A percentile compares a stretch with the other conserved stretches of the same genome.
These are phyloP conservation scores for Pterocles orientalis DNA, from an alignment of 2,113 vertebrate genomes.

Conservation along the genomic window DNA sequence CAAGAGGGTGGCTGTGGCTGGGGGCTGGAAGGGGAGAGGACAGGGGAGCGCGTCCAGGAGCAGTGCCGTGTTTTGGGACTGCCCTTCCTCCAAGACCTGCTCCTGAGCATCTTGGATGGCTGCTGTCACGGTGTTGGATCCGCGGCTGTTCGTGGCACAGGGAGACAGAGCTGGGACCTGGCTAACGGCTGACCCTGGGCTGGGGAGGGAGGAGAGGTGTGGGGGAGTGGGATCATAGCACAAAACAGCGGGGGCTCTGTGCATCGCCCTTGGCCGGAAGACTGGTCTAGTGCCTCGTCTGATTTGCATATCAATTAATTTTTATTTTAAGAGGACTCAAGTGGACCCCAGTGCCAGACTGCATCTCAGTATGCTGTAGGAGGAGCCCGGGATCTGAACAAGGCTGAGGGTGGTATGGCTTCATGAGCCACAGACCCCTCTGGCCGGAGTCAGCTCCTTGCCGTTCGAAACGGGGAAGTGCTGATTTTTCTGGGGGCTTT, in stretches of 20 bases:
- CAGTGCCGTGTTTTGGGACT: neutral
- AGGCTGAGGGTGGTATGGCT: neutral
- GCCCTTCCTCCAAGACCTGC: neutral
- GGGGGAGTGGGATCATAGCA: neutral
- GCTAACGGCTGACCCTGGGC: neutral
- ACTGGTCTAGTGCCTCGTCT: neutral
- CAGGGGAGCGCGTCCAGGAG: neutral
- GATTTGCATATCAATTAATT: conserved; percentile 38
- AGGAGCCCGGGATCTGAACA: neutral
- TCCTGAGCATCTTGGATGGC: neutral
- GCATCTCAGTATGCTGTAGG: neutral
- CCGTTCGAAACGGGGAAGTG: rapidly evolving
- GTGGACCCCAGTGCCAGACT: conserved; percentile 19
- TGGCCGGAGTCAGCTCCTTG: neutral
- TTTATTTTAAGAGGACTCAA: conserved; percentile 28
- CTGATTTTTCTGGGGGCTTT: neutral
- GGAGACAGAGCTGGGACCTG: too few species aligned
- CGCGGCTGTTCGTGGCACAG: neutral
- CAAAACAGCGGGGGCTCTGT: neutral
- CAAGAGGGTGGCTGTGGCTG: neutral
- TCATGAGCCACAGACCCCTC: neutral
- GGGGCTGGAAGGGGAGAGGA: neutral
- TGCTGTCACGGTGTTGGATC: neutral
- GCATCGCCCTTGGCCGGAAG: neutral
- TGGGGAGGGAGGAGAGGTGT: neutral